phyloP scores from a whole-genome alignment of 2,113 vertebrate species.

The Perca flavescens region DNA sequence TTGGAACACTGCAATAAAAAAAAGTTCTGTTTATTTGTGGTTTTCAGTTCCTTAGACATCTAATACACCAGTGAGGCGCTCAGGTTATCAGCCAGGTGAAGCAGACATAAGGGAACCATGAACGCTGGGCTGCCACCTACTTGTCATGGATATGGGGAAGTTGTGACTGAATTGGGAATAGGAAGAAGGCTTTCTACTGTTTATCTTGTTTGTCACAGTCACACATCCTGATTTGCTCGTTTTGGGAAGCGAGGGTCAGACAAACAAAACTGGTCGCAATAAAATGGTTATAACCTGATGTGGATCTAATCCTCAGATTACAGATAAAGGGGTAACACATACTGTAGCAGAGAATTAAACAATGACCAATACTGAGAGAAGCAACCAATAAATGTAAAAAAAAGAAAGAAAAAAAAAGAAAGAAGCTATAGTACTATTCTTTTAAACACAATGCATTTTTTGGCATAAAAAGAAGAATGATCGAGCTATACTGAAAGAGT shows the following conservation, averaged over 20 bases:
- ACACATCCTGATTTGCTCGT: slow-evolving; percentile 86
- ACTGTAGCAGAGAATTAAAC: background rate
- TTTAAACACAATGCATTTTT: background rate
- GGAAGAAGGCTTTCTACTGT: slow-evolving; percentile 84
- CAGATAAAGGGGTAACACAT: background rate
- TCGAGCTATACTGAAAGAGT: background rate
- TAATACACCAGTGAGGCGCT: slow-evolving; percentile 14
- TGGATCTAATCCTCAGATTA: slow-evolving; percentile 14
- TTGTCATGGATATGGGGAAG: slow-evolving; percentile 87
- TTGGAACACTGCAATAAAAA: slow-evolving; percentile 1
- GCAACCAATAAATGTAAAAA: background rate
- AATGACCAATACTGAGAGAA: background rate
- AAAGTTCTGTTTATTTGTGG: background rate
- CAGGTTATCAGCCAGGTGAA: slow-evolving; percentile 32
- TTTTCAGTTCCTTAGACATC: slow-evolving; percentile 17
- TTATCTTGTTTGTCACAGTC: slow-evolving; percentile 80
- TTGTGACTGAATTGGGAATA: slow-evolving; percentile 84
- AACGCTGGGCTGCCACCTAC: slow-evolving; percentile 61
- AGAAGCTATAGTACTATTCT: background rate
- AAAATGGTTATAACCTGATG: slow-evolving; percentile 32
- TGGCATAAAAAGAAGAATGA: slow-evolving; percentile 4
- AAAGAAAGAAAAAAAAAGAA: background rate
- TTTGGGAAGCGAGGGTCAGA: slow-evolving; percentile 83
- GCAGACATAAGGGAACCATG: slow-evolving; percentile 80
- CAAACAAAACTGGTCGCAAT: slow-evolving; percentile 69